These are phyloP conservation scores for Apogon hyalosoma DNA, from an alignment of 2,797 vertebrate genomes.

Conservation along the genomic window DNA sequence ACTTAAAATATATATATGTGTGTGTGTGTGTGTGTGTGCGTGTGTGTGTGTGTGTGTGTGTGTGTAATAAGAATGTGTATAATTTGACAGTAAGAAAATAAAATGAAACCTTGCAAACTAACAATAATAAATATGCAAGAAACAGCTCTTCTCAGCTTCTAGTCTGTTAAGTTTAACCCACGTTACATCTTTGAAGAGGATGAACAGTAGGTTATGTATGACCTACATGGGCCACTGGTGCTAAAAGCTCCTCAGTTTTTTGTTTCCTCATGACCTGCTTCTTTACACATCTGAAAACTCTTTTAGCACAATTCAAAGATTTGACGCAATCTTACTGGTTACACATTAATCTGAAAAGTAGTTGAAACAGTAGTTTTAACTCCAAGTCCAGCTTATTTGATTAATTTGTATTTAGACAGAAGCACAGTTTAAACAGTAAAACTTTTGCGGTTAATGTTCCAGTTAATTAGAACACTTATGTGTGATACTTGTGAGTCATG, in stretches of 20 bases:
- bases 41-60: too few species aligned
- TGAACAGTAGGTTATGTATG: too few species aligned
- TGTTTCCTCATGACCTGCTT: background rate
- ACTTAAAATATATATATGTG: background rate
- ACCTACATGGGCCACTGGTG: background rate
- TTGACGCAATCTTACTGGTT: background rate
- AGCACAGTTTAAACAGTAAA: background rate
- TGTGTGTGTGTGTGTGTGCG: too few species aligned
- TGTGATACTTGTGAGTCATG: constrained; percentile 2
- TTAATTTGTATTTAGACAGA: constrained; percentile 13
- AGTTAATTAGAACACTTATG: background rate
- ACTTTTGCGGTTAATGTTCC: constrained; percentile 8
- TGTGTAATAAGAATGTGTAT: background rate
- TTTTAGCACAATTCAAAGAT: background rate
- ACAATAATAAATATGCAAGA: too few species aligned
- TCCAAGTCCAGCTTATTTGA: background rate
- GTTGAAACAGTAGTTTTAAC: background rate
- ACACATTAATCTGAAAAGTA: background rate
- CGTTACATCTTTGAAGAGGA: too few species aligned
- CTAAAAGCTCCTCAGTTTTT: background rate
- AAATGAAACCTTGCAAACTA: background rate
- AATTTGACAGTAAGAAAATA: background rate
- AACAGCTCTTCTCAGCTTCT: too few species aligned
- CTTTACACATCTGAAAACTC: background rate
- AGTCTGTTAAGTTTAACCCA: too few species aligned